These are phyloP conservation scores for Enchytraeus crypticus DNA, from an alignment of 2,888 invertebrate genomes.

Conservation along the genomic window DNA sequence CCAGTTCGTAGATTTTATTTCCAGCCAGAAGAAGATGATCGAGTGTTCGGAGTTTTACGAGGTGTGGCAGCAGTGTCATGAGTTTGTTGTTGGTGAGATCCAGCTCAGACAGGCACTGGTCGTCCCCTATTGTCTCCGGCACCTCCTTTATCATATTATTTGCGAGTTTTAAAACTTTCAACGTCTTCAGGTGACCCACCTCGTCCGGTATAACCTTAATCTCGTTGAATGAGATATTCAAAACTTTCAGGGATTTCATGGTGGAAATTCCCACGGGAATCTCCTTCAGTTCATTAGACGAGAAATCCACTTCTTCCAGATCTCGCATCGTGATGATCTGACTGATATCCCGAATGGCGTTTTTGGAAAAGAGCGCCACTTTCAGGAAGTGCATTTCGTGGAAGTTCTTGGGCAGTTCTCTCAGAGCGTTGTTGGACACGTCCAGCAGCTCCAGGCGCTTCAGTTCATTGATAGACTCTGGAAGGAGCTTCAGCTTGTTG, in stretches of 20 bases:
- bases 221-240: slow-evolving; percentile 39
- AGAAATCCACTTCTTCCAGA: slow-evolving; percentile 33
- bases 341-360: slow-evolving; percentile 33
- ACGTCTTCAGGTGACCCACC: slow-evolving; percentile 32
- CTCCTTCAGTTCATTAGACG: slow-evolving; percentile 36
- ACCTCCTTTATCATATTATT: slow-evolving; percentile 33
- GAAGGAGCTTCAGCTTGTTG: slow-evolving; percentile 22
- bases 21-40: slow-evolving; percentile 32
- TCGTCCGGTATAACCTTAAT: slow-evolving; percentile 22
- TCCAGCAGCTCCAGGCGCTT: slow-evolving; percentile 32
- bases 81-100: slow-evolving; percentile 37
- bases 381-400: slow-evolving; percentile 13
- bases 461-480: slow-evolving; percentile 28
- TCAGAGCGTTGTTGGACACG: slow-evolving; percentile 24
- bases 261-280: slow-evolving; percentile 38
- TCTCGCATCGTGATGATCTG: slow-evolving; percentile 13
- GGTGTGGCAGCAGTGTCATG: slow-evolving; percentile 33
- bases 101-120: slow-evolving; percentile 36
- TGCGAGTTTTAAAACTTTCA: slow-evolving; percentile 6
- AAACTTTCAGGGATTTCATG: slow-evolving; percentile 36
- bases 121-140: slow-evolving; percentile 17
- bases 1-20: slow-evolving; percentile 37
- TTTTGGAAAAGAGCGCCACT: slow-evolving; percentile 16
- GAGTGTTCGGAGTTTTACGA: slow-evolving; percentile 35
- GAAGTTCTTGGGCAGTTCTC: slow-evolving; percentile 32